These are phyloP conservation scores for Anthophora plumipes DNA, from an alignment of 2,888 invertebrate genomes.

Conservation along the genomic window DNA sequence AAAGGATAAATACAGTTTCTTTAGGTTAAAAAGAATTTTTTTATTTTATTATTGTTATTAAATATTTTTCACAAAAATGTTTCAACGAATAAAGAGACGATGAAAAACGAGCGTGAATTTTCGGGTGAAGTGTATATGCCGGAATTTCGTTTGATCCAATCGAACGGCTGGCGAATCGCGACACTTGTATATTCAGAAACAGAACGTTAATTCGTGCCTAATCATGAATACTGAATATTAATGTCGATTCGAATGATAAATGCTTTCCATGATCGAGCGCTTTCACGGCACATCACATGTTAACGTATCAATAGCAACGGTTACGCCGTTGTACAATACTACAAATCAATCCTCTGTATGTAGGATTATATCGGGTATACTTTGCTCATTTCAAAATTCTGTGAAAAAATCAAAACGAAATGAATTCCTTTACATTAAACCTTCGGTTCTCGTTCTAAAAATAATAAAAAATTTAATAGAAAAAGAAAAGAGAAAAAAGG, in stretches of 20 bases:
- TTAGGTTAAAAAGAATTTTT: too few species aligned
- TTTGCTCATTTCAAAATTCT: not conserved
- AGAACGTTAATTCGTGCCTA: slow-evolving; percentile 2
- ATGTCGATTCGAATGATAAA: slow-evolving; percentile 8
- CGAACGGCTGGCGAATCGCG: not conserved
- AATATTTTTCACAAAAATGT: too few species aligned
- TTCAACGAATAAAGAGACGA: too few species aligned
- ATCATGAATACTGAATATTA: slow-evolving; percentile 3
- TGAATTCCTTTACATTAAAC: not conserved
- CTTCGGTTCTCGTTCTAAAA: too few species aligned
- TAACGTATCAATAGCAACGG: slow-evolving; percentile 4
- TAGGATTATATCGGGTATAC: not conserved
- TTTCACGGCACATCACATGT: not conserved
- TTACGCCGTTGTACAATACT: not conserved
- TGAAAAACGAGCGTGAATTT: too few species aligned
- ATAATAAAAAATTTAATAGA: too few species aligned
- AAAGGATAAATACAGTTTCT: too few species aligned
- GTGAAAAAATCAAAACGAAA: not conserved
- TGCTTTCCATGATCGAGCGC: not conserved
- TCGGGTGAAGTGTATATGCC: too few species aligned
- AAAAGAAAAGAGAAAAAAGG: too few species aligned
- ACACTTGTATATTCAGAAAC: not conserved
- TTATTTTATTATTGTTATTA: too few species aligned
- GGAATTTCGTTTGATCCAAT: not conserved
- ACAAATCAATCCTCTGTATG: not conserved